Conservation (phyloP, 2,797 vertebrate genomes). For the Remorina albescens region DNA sequence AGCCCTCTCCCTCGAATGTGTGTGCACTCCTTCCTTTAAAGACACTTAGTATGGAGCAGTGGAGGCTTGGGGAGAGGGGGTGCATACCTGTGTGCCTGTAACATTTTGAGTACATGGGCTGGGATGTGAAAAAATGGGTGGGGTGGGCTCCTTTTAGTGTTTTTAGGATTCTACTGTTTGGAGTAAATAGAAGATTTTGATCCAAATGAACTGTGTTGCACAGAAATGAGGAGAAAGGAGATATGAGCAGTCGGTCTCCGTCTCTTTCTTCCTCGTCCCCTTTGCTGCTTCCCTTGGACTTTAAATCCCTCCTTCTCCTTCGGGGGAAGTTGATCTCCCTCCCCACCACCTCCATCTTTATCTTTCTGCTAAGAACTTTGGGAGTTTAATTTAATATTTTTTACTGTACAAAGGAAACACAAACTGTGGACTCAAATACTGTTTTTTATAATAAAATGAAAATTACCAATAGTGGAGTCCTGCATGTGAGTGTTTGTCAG, state of each 20-base stretch:
- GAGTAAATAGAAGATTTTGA: constrained; percentile 74
- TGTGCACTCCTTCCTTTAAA: constrained; percentile 80
- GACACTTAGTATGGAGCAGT: constrained; percentile 75
- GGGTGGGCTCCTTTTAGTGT: constrained; percentile 72
- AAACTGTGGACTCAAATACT: constrained; percentile 88
- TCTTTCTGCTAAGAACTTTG: constrained; percentile 83
- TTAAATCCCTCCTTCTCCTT: constrained; percentile 33
- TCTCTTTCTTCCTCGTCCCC: constrained; percentile 75
- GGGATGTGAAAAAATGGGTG: constrained; percentile 58
- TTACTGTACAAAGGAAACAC: constrained; percentile 89
- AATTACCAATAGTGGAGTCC: constrained; percentile 75
- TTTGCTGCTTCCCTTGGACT: constrained; percentile 80
- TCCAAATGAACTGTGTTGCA: constrained; percentile 86
- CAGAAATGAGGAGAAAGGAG: constrained; percentile 76
- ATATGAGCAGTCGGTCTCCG: constrained; percentile 37
- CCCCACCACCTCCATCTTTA: constrained; percentile 71
- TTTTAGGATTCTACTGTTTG: constrained; percentile 75
- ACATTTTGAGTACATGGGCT: constrained; percentile 73
- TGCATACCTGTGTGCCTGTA: constrained; percentile 83
- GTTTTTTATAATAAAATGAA: constrained; percentile 88
- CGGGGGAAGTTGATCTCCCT: constrained; percentile 47
- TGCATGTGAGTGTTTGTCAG: constrained; percentile 32
- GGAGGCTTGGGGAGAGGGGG: constrained; percentile 76
- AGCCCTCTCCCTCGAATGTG: constrained; percentile 80
- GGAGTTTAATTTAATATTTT: constrained; percentile 90